Evolutionary conservation across 2,888 invertebrate species (phyloP).

Genomic region (Blastobasis adustella): DNA sequence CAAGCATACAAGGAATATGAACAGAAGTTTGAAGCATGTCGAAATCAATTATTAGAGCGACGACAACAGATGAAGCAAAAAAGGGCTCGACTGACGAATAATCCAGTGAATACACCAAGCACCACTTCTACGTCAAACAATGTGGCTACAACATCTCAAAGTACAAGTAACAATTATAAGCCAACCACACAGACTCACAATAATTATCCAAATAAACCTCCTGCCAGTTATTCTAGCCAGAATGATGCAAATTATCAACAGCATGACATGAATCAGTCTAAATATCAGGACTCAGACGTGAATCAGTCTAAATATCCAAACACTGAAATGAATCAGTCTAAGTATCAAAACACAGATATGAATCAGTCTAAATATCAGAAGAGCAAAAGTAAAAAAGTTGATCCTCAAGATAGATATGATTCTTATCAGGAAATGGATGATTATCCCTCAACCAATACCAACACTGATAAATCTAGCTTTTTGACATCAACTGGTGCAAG

Average conservation of each 20-base stretch:
- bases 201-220: slow-evolving; percentile 16
- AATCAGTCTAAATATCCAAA: slow-evolving; percentile 8
- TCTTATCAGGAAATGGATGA: slow-evolving; percentile 29
- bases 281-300: not conserved
- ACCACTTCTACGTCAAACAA: slow-evolving; percentile 14
- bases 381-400: slow-evolving; percentile 26
- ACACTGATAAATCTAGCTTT: slow-evolving; percentile 34
- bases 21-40: slow-evolving; percentile 90
- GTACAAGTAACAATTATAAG: slow-evolving; percentile 21
- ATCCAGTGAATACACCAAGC: slow-evolving; percentile 24
- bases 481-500: slow-evolving; percentile 37
- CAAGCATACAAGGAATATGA: slow-evolving; percentile 90
- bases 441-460: slow-evolving; percentile 18
- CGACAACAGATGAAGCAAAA: slow-evolving; percentile 87
- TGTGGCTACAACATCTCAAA: slow-evolving; percentile 29
- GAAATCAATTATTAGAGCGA: slow-evolving; percentile 84
- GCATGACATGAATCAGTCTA: not conserved
- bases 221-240: slow-evolving; percentile 22
- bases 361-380: slow-evolving; percentile 24
- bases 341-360: slow-evolving; percentile 22
- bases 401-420: slow-evolving; percentile 40
- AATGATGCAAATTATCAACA: slow-evolving; percentile 13
- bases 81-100: slow-evolving; percentile 49
- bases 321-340: slow-evolving; percentile 23
- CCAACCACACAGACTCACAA: slow-evolving; percentile 15